Conservation (phyloP, 64 coral and sea anemone genomes). For the Stichodactyla helianthus region DNA sequence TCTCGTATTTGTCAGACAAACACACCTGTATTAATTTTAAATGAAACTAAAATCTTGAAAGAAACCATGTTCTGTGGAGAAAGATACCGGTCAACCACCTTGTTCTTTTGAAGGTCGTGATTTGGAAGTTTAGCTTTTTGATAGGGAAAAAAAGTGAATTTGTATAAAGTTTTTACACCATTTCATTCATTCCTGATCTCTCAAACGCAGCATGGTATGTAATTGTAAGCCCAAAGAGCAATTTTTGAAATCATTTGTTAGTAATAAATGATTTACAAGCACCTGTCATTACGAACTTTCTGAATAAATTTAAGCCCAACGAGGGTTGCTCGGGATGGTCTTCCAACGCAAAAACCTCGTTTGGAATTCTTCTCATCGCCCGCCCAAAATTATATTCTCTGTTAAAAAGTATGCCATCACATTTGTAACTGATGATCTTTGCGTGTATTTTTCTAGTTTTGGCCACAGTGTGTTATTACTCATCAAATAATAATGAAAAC, state of each 20-base stretch:
- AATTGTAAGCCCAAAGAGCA: constrained; percentile 59
- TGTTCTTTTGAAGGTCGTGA: constrained; percentile 5
- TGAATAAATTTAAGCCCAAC: constrained; percentile 58
- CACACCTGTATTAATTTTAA: constrained; percentile 71
- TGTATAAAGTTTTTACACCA: constrained; percentile 31
- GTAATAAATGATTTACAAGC: constrained; percentile 70
- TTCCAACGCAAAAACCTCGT: background rate
- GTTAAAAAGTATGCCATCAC: background rate
- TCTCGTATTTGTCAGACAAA: constrained; percentile 77
- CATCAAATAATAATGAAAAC: constrained; percentile 72
- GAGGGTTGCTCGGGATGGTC: background rate
- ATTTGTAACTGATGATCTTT: background rate
- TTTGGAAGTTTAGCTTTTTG: constrained; percentile 18
- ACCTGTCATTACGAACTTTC: constrained; percentile 51
- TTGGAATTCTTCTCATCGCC: too few species aligned
- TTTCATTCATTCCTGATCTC: constrained; percentile 63
- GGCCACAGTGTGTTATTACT: constrained; percentile 52
- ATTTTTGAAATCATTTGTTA: constrained; percentile 60
- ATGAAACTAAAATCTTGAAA: constrained; percentile 49
- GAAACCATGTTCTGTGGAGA: background rate
- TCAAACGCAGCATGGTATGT: constrained; percentile 31
- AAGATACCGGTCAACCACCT: constrained; percentile 11
- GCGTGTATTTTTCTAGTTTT: constrained; percentile 43
- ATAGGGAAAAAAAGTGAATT: background rate
- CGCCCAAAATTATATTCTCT: background rate